These are phyloP conservation scores for Ichneumoninae sp. DNA, from an alignment of 2,888 invertebrate species.

Conservation along the genomic window DNA sequence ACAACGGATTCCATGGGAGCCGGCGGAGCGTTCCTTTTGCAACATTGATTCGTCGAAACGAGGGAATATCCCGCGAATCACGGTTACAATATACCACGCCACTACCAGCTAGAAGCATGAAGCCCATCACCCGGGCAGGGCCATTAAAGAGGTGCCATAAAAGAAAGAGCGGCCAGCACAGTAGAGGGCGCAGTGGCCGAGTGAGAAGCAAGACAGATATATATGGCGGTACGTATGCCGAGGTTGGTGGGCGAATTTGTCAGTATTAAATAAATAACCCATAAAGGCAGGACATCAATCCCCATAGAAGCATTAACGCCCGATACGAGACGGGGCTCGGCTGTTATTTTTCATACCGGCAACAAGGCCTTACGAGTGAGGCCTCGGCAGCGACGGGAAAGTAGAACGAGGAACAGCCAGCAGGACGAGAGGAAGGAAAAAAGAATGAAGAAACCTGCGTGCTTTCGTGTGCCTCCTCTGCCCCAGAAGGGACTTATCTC, in stretches of 20 bases:
- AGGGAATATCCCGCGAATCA: constrained; percentile 53
- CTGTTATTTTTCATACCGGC: constrained; percentile 83
- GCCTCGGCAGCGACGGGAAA: constrained; percentile 21
- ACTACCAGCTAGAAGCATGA: constrained; percentile 44
- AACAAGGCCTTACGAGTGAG: constrained; percentile 76
- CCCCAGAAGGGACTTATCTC: constrained; percentile 69
- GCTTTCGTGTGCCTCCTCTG: constrained; percentile 51
- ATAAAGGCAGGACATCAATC: constrained; percentile 83
- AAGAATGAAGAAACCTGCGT: constrained; percentile 26
- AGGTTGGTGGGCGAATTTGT: constrained; percentile 79
- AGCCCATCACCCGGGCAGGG: constrained; percentile 58
- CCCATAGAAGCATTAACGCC: constrained; percentile 82
- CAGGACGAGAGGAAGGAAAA: constrained; percentile 26
- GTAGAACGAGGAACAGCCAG: constrained; percentile 1
- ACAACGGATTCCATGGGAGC: neutral
- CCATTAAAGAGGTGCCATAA: constrained; percentile 80
- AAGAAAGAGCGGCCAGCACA: constrained; percentile 72
- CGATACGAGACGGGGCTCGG: constrained; percentile 79
- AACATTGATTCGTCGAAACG: constrained; percentile 60
- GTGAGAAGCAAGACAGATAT: constrained; percentile 50
- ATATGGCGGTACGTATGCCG: constrained; percentile 30
- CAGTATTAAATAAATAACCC: constrained; percentile 84
- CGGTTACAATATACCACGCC: constrained; percentile 30
- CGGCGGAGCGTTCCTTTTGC: constrained; percentile 17
- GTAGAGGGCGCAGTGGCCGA: constrained; percentile 64